Evolutionary conservation across 2,888 invertebrate species (phyloP), one percentile per base, ranked within the genome.

Genomic region (Eupithecia tripunctaria): DNA sequence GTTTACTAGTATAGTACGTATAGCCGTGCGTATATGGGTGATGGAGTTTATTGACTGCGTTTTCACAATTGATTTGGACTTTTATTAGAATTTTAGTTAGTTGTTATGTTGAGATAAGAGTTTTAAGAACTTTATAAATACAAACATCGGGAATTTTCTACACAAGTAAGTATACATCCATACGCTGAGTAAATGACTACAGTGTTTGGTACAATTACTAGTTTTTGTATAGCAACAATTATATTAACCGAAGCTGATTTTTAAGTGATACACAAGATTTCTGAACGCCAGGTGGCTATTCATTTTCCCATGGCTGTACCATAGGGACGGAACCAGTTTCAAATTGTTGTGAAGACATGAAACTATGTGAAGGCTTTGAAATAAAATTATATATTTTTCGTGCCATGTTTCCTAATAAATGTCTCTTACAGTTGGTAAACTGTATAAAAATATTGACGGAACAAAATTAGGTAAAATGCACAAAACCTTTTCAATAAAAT

Each of bases 21-120:
- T 32, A 63, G 66, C 29, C 62, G 71, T 73, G 62, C 73, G 63
- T 77, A 73, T 78, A 79, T 75, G 76, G 78, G 68, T 72, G 62
- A 67, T 41, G 51, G 73, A 78, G 80, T 78, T 78, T 78, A 67
- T 78, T 80, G 80, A 78, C 80, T 78, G 69, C 70, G 66, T 78
- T 80, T 80, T 78, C 80, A 78, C 79, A 78, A 75, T 77, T 63
- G 59, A 67, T 29, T 68, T 47, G 68, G 68, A 41, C 67, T 73
- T 63, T 70, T 71, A 71, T 71, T 66, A 25, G 56, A 66, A 62
- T 66, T 60, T 12, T n/a, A n/a, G n/a, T n/a, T n/a, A n/a, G 6
- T 43, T 18, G 18, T 0, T 43, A 15, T 5, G 5, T 41, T 41
- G 41, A 41, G 15, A 36, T 7, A 32, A 32, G 32, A 32, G 36